Evolutionary conservation across 2,888 invertebrate genomes (phyloP), one percentile per base, ranked within the genome.

Genomic region (Muschampia plurimacula): DNA sequence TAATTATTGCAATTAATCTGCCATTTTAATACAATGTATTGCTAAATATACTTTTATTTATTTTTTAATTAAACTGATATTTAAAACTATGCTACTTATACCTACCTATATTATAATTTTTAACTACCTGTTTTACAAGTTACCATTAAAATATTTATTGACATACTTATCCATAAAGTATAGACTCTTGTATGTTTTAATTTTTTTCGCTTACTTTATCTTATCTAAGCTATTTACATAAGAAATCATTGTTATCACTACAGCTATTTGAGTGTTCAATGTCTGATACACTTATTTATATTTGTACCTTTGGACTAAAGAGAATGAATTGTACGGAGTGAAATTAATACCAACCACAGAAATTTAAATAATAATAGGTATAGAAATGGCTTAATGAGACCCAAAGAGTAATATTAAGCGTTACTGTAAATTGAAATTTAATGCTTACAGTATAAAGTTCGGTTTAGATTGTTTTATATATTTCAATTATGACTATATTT

Each of bases 281-380:
- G 10, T 10, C 41, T 22, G 41, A 39, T 36, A 39, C 60, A 36
- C 22, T 22, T 41, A 41, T 41, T 74, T 75, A 22, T 49, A 4
- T 66, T 72, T 74, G 77, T 78, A 77, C 78, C 80, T 81, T 81
- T 79, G 80, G 81, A 77, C 77, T 69, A 15, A 49, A 59, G 69
- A 36, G 32, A n/a, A 59, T 9, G 71, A 28, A 9, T 46, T 44
- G 60, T 5, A 60, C 36, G 10, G 55, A 59, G 52, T 41, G 65
- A 65, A 68, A 46, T 57, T 65, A 70, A 59, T 59, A 64, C 57
- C 22, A 12, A 57, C 57, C 57, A 28, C 57, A 12, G 57, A 57
- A 57, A 57, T 57, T 12, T 57, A 57, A 57, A n/a, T 57, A 57
- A 12, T 28, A 57, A 57, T 28, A 57, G 22, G 12, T 57, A 28